These are phyloP conservation scores for Bombus sylvicola DNA, from an alignment of 1,140 invertebrate genomes.

Conservation along the genomic window DNA sequence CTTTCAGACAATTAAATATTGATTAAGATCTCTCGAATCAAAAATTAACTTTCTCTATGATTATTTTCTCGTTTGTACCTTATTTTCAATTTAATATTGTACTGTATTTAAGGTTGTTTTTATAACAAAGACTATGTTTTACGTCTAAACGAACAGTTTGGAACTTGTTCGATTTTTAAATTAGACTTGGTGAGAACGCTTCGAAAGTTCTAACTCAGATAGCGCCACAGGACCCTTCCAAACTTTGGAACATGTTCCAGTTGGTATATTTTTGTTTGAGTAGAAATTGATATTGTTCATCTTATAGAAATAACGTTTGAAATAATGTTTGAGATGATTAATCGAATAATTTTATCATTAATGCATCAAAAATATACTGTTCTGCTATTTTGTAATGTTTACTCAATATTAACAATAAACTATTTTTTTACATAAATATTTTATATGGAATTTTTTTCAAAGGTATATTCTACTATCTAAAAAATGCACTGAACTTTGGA, in stretches of 20 bases:
- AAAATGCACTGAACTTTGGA: no score
- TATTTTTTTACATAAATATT: neutral
- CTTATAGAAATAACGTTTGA: no score
- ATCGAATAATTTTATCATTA: neutral
- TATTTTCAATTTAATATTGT: neutral
- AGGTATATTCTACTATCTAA: neutral
- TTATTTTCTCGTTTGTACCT: neutral
- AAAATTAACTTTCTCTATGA: no score
- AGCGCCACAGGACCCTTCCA: conserved; percentile 42
- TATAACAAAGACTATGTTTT: no score
- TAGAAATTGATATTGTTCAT: neutral
- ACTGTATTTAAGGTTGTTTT: no score
- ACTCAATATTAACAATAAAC: neutral
- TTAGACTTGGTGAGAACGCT: neutral
- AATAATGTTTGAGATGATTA: neutral
- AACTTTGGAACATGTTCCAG: neutral
- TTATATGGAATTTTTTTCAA: neutral
- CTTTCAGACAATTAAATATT: conserved; percentile 82
- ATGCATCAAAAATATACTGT: no score
- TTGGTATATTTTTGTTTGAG: no score
- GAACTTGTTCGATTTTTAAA: neutral
- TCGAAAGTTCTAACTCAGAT: conserved; percentile 27
- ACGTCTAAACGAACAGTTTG: neutral
- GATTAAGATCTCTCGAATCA: conserved; percentile 70
- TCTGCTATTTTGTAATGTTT: no score